Conservation (phyloP, 2,888 invertebrate genomes). For the Pandemis heparana region DNA sequence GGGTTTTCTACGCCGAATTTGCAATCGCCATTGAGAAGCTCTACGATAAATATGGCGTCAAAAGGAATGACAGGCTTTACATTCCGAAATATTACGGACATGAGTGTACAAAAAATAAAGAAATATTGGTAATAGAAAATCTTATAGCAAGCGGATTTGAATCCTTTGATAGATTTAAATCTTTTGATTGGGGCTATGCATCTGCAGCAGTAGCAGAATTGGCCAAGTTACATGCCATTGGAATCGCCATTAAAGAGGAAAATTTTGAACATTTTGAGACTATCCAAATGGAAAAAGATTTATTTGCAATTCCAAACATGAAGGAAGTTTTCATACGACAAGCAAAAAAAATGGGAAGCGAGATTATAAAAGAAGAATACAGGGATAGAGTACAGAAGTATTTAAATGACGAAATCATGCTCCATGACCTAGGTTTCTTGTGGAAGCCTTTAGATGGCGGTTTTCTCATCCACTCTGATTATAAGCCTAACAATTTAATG, state of each 20-base stretch:
- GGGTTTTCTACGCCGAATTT: neutral
- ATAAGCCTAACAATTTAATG: conserved; percentile 57
- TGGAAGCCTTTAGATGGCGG: conserved; percentile 49
- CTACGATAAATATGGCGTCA: conserved; percentile 1
- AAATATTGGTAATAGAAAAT: conserved; percentile 64
- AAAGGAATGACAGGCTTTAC: neutral
- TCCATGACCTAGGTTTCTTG: conserved; percentile 20
- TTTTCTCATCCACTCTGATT: conserved; percentile 59
- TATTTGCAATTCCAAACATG: neutral
- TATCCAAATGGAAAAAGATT: conserved; percentile 34
- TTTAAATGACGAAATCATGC: conserved; percentile 38
- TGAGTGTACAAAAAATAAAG: conserved; percentile 54
- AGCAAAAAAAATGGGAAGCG: neutral
- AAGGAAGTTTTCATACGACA: neutral
- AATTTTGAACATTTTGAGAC: conserved; percentile 56
- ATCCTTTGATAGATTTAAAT: conserved; percentile 52
- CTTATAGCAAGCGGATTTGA: conserved; percentile 55
- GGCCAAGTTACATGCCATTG: conserved; percentile 70
- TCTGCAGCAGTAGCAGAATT: conserved; percentile 55
- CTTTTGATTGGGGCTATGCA: conserved; percentile 62
- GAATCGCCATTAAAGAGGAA: conserved; percentile 64
- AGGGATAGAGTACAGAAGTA: conserved; percentile 49
- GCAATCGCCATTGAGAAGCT: neutral
- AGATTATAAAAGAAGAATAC: conserved; percentile 51
- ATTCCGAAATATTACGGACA: conserved; percentile 17